phyloP scores from a whole-genome alignment of 2,797 vertebrate genomes.

The Lepilemur septentrionalis region DNA sequence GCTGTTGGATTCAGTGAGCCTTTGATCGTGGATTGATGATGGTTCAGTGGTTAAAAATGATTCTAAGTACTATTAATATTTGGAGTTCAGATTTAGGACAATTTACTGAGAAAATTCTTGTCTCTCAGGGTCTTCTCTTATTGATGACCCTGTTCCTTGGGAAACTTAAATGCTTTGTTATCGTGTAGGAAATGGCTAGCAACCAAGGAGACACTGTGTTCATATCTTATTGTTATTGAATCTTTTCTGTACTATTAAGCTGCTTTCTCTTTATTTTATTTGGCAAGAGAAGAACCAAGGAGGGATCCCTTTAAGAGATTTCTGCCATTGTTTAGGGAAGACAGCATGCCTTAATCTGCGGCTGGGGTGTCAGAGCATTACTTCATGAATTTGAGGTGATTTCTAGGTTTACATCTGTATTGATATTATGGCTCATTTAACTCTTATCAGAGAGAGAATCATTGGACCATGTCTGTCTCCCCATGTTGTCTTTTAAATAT shows the following conservation, averaged over 20 bases:
- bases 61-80: conserved; percentile 38
- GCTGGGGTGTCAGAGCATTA: background rate
- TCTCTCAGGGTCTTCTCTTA: conserved; percentile 4
- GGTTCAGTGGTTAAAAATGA: background rate
- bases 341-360: conserved; percentile 18
- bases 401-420: background rate
- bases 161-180: conserved; percentile 28
- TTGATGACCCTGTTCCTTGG: conserved; percentile 5
- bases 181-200: background rate
- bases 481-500: conserved; percentile 18
- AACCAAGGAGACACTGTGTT: background rate
- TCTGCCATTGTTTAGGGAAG: background rate
- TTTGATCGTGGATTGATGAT: conserved; percentile 10
- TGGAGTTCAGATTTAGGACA: conserved; percentile 32
- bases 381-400: background rate
- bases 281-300: background rate
- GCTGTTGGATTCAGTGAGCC: conserved; percentile 24
- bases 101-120: conserved; percentile 15
- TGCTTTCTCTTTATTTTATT: conserved; percentile 39
- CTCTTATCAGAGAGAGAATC: background rate
- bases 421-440: background rate
- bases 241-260: background rate
- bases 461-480: background rate
- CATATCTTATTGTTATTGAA: conserved; percentile 25
- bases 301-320: background rate